phyloP scores from a whole-genome alignment of 2,113 vertebrate species.

The Triplophysa dalaica region DNA sequence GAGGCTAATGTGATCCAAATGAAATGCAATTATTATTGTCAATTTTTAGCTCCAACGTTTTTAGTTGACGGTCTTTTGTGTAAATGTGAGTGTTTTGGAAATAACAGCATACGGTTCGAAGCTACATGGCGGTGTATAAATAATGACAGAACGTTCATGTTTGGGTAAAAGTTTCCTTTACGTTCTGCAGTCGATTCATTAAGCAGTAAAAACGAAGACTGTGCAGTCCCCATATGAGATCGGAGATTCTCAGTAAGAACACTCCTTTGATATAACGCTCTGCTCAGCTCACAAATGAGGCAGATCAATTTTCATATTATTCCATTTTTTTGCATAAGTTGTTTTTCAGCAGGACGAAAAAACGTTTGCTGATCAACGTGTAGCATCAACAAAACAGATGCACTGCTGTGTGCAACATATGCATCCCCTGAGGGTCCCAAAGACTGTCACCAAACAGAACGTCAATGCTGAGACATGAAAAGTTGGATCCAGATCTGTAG shows the following conservation, averaged over 20 bases:
- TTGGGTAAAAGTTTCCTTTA: neutral
- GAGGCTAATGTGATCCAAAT: too few relatives aligned
- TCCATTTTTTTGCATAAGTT: neutral
- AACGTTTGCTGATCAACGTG: slow-evolving; percentile 13
- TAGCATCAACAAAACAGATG: slow-evolving; percentile 30
- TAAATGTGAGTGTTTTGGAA: too few relatives aligned
- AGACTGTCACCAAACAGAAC: slow-evolving; percentile 1
- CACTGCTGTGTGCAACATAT: slow-evolving; percentile 11
- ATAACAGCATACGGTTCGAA: neutral
- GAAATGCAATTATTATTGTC: too few relatives aligned
- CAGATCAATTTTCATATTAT: slow-evolving; percentile 27
- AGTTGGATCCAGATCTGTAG: neutral
- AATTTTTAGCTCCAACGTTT: too few relatives aligned
- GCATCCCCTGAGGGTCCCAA: neutral
- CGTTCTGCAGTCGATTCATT: neutral
- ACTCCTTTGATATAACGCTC: neutral
- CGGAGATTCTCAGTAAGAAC: neutral
- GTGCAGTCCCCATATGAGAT: slow-evolving; percentile 2
- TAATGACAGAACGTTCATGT: neutral
- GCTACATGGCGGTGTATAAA: neutral
- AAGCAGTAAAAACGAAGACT: neutral
- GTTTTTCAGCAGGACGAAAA: neutral
- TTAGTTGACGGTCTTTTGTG: too few relatives aligned
- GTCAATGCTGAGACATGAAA: neutral
- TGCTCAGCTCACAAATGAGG: slow-evolving; percentile 31